Conservation (phyloP, 1,140 invertebrate genomes). For the Hestina assimilis region DNA sequence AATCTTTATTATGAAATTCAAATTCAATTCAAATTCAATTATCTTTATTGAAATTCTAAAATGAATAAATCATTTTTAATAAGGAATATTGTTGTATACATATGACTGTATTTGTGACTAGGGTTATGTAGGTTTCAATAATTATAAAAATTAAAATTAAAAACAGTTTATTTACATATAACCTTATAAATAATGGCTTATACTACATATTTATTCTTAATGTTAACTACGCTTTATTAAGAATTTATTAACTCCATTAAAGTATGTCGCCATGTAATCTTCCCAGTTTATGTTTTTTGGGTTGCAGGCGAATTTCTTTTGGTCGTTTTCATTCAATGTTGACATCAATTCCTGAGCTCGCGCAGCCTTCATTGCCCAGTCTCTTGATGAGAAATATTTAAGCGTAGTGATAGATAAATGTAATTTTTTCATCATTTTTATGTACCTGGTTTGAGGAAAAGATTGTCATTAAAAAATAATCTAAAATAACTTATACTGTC, state of each 20-base stretch:
- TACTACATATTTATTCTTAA: neutral
- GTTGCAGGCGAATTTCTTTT: slow-evolving; percentile 27
- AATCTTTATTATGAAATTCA: too few species aligned
- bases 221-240: slow-evolving; percentile 29
- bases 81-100: too few species aligned
- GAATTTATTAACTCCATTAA: slow-evolving; percentile 78
- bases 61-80: too few species aligned
- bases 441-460: slow-evolving; percentile 19
- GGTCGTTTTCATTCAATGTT: slow-evolving; percentile 21
- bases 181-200: too few species aligned
- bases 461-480: neutral
- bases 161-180: too few species aligned
- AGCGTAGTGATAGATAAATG: neutral
- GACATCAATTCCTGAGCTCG: slow-evolving; percentile 5
- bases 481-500: neutral
- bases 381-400: slow-evolving; percentile 19
- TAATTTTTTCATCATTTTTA: slow-evolving; percentile 12
- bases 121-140: too few species aligned
- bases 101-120: too few species aligned
- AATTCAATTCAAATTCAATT: too few species aligned
- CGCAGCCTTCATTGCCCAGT: slow-evolving; percentile 21
- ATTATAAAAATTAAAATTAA: too few species aligned
- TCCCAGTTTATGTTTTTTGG: slow-evolving; percentile 77
- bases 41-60: too few species aligned
- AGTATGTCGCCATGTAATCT: slow-evolving; percentile 79